phyloP scores from a whole-genome alignment of 2,888 invertebrate genomes.

The Lasioglossum pauxillum region DNA sequence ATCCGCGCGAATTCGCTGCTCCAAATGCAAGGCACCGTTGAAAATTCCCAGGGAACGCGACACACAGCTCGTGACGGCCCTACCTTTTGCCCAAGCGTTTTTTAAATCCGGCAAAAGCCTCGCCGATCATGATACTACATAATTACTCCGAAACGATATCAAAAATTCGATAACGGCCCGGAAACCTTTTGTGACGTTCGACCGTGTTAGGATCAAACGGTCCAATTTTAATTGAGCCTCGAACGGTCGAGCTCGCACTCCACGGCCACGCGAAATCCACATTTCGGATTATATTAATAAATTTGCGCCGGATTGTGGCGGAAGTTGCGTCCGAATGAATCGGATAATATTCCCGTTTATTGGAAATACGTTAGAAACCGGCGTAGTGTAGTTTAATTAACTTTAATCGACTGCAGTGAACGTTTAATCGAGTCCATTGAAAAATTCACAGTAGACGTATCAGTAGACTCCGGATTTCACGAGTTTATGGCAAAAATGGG shows the following conservation, averaged over 20 bases:
- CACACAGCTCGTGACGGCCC: not conserved
- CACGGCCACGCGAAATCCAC: not conserved
- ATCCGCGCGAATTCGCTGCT: constrained; percentile 18
- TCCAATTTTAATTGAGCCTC: not conserved
- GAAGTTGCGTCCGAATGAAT: not conserved
- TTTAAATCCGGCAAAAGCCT: constrained; percentile 24
- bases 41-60: constrained; percentile 18
- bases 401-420: not conserved
- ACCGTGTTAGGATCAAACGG: not conserved
- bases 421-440: not conserved
- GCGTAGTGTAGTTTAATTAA: not conserved
- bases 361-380: not conserved
- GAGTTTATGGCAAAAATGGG: not conserved
- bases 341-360: not conserved
- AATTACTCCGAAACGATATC: constrained; percentile 32
- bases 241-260: not conserved
- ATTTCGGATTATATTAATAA: constrained; percentile 1
- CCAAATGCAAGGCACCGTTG: constrained; percentile 8
- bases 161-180: constrained; percentile 17
- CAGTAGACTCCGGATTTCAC: not conserved
- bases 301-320: not conserved
- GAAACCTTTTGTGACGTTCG: not conserved
- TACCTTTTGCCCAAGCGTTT: constrained; percentile 5
- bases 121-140: not conserved
- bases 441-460: not conserved